A percentile compares a stretch with the other conserved stretches of the same genome.
Evolutionary conservation across 2,888 invertebrate genomes (phyloP).

Genomic region (Lutraria lutraria): DNA sequence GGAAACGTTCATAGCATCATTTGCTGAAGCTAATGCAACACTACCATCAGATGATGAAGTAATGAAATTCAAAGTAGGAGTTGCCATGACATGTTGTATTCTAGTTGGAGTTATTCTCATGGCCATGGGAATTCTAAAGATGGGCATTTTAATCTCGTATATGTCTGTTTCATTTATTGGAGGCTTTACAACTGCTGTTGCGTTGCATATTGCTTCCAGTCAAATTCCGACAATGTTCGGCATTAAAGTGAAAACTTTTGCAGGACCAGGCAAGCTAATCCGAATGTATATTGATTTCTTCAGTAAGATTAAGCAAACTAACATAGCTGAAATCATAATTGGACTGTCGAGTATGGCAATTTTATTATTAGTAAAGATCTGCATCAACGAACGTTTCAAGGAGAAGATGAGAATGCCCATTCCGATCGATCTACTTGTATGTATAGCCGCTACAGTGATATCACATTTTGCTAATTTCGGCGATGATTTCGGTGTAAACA

Average conservation of each 20-base stretch:
- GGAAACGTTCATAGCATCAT: constrained; percentile 15
- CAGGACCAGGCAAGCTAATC: constrained; percentile 69
- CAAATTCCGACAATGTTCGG: constrained; percentile 72
- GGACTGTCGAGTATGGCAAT: constrained; percentile 90
- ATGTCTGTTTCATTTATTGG: constrained; percentile 76
- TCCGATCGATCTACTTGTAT: constrained; percentile 83
- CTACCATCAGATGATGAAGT: constrained; percentile 50
- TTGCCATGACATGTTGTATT: constrained; percentile 57
- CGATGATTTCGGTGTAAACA: constrained; percentile 61
- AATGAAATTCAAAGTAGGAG: constrained; percentile 43
- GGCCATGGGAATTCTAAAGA: constrained; percentile 69
- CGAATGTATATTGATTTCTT: constrained; percentile 89
- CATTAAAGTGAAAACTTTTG: constrained; percentile 55
- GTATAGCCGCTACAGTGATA: constrained; percentile 74
- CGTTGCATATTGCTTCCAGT: constrained; percentile 74
- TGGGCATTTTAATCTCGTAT: constrained; percentile 76
- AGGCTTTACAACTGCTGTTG: constrained; percentile 76
- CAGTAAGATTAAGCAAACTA: constrained; percentile 88
- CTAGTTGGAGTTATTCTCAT: constrained; percentile 71
- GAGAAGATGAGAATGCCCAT: constrained; percentile 80
- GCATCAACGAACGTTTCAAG: constrained; percentile 78
- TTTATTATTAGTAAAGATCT: constrained; percentile 88
- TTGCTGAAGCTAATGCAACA: background rate
- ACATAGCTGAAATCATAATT: constrained; percentile 90
- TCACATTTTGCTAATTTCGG: constrained; percentile 77